Conservation (phyloP, 2,113 vertebrate species). For the Hylia prasina region DNA sequence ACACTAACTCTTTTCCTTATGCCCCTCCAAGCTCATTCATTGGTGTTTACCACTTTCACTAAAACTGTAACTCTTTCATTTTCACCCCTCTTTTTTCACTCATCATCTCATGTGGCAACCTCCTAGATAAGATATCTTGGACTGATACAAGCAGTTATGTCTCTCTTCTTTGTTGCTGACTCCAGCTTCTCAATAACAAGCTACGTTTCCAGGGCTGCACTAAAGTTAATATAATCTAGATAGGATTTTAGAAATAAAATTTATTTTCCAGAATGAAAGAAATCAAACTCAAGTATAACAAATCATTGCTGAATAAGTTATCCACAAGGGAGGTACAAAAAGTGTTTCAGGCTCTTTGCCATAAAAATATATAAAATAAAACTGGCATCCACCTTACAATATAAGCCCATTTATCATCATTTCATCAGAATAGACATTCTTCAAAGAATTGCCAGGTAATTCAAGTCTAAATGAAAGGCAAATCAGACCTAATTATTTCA, state of each 20-base stretch:
- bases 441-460: neutral
- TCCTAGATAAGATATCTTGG: neutral
- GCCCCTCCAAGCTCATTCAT: neutral
- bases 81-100: neutral
- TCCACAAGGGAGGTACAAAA: neutral
- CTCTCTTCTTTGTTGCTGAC: neutral
- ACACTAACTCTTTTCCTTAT: neutral
- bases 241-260: neutral
- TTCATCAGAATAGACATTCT: neutral
- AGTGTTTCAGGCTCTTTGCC: neutral
- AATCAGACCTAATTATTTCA: neutral
- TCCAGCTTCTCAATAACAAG: neutral
- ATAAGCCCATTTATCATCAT: neutral
- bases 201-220: neutral
- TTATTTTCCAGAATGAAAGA: neutral
- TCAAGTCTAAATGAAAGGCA: neutral
- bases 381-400: neutral
- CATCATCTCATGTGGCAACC: too few relatives aligned
- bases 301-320: neutral
- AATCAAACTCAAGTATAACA: neutral
- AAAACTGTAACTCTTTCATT: neutral
- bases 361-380: neutral
- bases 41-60: neutral
- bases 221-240: neutral
- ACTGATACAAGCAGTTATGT: neutral